These are phyloP conservation scores for Triplophysa rosa DNA, from an alignment of 2,113 vertebrate species.

Conservation along the genomic window DNA sequence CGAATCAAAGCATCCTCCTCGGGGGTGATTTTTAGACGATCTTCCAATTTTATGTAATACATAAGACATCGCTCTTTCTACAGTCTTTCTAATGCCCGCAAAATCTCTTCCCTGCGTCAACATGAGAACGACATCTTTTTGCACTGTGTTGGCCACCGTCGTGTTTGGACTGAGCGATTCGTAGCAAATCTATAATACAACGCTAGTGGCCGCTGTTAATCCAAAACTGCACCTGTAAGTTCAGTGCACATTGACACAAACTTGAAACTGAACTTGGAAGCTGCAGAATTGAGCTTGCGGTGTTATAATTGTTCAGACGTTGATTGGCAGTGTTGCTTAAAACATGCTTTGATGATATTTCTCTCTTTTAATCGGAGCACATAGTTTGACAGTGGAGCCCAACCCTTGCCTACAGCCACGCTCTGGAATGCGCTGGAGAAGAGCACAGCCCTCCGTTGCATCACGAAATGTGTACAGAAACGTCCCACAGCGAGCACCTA, in stretches of 20 bases:
- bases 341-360: slow-evolving; percentile 10
- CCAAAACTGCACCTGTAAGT: too few relatives aligned
- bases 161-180: too few relatives aligned
- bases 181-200: too few relatives aligned
- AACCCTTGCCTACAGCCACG: slow-evolving; percentile 46
- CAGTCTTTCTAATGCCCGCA: too few relatives aligned
- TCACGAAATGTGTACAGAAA: neutral
- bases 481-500: neutral
- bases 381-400: slow-evolving; percentile 22
- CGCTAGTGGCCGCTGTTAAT: too few relatives aligned
- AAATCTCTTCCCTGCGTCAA: too few relatives aligned
- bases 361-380: neutral
- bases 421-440: slow-evolving; percentile 43
- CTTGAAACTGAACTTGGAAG: neutral
- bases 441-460: slow-evolving; percentile 10
- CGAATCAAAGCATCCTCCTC: too few relatives aligned
- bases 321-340: slow-evolving; percentile 5
- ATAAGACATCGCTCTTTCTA: too few relatives aligned
- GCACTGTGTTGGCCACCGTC: too few relatives aligned
- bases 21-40: too few relatives aligned
- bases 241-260: neutral
- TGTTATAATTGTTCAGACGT: neutral
- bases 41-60: too few relatives aligned
- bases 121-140: too few relatives aligned
- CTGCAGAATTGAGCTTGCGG: neutral